phyloP scores from a whole-genome alignment of 1,140 invertebrate species.

The Brachionus koreanus region DNA sequence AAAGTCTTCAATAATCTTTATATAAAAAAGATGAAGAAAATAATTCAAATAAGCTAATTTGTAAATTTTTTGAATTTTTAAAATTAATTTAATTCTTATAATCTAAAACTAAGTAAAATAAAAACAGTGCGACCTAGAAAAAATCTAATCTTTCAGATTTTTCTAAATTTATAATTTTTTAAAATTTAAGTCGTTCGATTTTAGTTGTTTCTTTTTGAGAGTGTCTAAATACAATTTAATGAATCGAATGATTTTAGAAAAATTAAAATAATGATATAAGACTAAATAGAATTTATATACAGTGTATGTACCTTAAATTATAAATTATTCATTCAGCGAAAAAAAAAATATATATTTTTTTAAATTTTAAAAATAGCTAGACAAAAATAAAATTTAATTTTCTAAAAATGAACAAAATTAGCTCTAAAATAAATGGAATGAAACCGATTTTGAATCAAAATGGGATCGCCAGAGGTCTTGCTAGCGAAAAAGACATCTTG shows the following conservation, averaged over 20 bases:
- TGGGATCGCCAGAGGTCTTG: neutral
- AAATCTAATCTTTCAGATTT: neutral
- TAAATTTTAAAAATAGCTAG: conserved; percentile 14
- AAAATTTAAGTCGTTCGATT: conserved; percentile 19
- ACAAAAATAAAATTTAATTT: neutral
- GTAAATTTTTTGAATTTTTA: too few species aligned
- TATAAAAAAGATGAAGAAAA: too few species aligned
- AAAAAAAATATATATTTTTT: neutral
- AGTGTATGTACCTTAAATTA: neutral
- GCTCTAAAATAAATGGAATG: neutral
- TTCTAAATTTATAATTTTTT: neutral
- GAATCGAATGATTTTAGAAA: neutral
- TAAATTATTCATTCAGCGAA: neutral
- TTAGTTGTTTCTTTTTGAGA: neutral
- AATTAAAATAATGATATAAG: neutral
- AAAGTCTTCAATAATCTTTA: too few species aligned
- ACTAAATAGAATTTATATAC: neutral
- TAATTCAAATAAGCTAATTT: too few species aligned
- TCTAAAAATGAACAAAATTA: neutral
- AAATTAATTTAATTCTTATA: too few species aligned
- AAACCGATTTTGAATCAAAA: neutral
- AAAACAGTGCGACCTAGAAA: neutral
- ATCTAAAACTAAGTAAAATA: neutral
- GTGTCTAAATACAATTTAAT: neutral
- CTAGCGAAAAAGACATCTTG: conserved; percentile 1